Evolutionary conservation across 2,113 vertebrate species (phyloP).

Genomic region (Macquaria ambigua): DNA sequence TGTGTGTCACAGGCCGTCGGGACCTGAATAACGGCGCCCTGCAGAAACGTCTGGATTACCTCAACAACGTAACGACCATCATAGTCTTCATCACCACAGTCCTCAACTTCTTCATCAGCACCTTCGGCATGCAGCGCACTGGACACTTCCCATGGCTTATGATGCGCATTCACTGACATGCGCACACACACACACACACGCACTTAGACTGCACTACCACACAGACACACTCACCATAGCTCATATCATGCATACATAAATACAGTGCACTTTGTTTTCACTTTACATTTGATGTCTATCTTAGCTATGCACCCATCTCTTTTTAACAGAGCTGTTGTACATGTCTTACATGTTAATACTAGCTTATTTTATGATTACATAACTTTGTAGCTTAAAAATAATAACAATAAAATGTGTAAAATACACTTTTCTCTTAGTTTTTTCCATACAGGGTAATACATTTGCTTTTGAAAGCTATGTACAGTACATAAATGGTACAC

Average conservation of each 20-base stretch:
- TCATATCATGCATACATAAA: background rate
- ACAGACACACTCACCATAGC: background rate
- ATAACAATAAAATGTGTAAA: background rate
- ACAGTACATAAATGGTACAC: background rate
- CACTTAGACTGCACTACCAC: background rate
- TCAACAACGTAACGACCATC: constrained; percentile 77
- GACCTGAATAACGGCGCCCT: constrained; percentile 74
- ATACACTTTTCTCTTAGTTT: constrained; percentile 1
- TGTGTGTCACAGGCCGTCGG: constrained; percentile 71
- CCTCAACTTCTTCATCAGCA: constrained; percentile 81
- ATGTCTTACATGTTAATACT: background rate
- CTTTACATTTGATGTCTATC: background rate
- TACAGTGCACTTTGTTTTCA: too few species aligned
- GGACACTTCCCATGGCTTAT: constrained; percentile 81
- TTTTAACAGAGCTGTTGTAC: background rate
- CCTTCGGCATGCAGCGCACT: constrained; percentile 77
- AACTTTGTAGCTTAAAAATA: background rate
- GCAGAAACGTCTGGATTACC: constrained; percentile 79
- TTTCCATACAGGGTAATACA: background rate
- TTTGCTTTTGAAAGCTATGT: background rate
- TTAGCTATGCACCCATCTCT: background rate
- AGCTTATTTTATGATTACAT: background rate
- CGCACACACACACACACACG: constrained; percentile 3
- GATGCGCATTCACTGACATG: constrained; percentile 76
- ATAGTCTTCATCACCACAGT: constrained; percentile 75